Conservation (phyloP, 2,888 invertebrate genomes). For the Caradrina clavipalpis region DNA sequence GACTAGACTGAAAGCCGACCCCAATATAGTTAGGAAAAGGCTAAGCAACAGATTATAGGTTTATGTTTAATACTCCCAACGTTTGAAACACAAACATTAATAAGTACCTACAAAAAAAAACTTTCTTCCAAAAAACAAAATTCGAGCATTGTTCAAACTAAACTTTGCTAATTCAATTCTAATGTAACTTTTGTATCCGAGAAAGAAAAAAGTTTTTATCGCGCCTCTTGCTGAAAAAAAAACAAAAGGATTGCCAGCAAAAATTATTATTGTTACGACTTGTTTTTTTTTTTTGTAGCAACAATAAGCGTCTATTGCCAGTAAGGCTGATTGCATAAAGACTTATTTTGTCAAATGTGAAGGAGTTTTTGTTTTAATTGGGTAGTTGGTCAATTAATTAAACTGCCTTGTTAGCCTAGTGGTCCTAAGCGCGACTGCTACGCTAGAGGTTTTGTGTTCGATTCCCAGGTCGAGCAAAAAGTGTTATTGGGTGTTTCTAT, state of each 20-base stretch:
- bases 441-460: no score
- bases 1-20: no score
- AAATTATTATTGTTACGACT: slow-evolving; percentile 65
- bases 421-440: no score
- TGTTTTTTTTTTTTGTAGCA: slow-evolving; percentile 47
- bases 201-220: slow-evolving; percentile 56
- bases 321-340: slow-evolving; percentile 44
- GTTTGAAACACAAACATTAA: slow-evolving; percentile 37
- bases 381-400: no score
- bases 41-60: no score
- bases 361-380: no score
- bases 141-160: slow-evolving; percentile 45
- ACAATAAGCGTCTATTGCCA: slow-evolving; percentile 46
- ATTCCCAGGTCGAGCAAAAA: no score
- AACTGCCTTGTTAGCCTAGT: no score
- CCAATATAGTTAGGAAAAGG: no score
- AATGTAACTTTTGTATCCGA: slow-evolving; percentile 59
- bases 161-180: slow-evolving; percentile 65
- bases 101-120: slow-evolving; percentile 28
- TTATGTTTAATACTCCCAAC: no score
- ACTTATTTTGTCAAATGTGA: neutral
- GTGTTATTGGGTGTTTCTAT: no score
- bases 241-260: slow-evolving; percentile 61
- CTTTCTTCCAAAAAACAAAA: slow-evolving; percentile 49
- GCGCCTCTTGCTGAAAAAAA: slow-evolving; percentile 37